Conservation (phyloP, 1,140 invertebrate genomes). For the Agrilus planipennis region DNA sequence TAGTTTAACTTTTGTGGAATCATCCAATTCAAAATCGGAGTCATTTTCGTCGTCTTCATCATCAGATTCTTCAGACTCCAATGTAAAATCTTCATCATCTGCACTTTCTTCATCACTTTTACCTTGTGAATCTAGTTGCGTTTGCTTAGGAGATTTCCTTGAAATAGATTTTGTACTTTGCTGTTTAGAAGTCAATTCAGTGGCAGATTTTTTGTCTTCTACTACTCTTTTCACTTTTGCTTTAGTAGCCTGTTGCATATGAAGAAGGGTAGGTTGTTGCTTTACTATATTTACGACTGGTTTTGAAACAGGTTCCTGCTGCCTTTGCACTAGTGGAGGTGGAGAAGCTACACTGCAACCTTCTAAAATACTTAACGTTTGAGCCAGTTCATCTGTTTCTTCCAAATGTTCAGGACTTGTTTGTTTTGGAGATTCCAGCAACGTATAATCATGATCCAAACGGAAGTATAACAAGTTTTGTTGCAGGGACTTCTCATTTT, state of each 20-base stretch:
- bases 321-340: constrained; percentile 11
- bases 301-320: constrained; percentile 12
- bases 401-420: constrained; percentile 13
- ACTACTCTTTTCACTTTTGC: constrained; percentile 1
- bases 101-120: constrained; percentile 15
- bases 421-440: constrained; percentile 43
- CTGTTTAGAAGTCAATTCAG: too few species aligned
- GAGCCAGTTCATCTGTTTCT: constrained; percentile 26
- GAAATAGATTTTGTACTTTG: constrained; percentile 1
- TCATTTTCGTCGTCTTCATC: constrained; percentile 24
- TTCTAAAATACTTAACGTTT: constrained; percentile 30
- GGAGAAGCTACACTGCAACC: constrained; percentile 14
- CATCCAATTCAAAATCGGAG: constrained; percentile 32
- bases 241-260: background rate
- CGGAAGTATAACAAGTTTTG: constrained; percentile 42
- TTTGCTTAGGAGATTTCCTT: background rate
- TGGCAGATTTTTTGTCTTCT: too few species aligned
- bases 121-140: background rate
- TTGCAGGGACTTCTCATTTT: constrained; percentile 38
- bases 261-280: constrained; percentile 2
- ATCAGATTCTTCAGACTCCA: constrained; percentile 18
- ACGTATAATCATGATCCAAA: constrained; percentile 57
- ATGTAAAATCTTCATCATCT: constrained; percentile 14
- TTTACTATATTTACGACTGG: background rate
- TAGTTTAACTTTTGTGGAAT: constrained; percentile 10